Evolutionary conservation across 2,888 invertebrate species (phyloP).

Genomic region (Acronicta aceris): DNA sequence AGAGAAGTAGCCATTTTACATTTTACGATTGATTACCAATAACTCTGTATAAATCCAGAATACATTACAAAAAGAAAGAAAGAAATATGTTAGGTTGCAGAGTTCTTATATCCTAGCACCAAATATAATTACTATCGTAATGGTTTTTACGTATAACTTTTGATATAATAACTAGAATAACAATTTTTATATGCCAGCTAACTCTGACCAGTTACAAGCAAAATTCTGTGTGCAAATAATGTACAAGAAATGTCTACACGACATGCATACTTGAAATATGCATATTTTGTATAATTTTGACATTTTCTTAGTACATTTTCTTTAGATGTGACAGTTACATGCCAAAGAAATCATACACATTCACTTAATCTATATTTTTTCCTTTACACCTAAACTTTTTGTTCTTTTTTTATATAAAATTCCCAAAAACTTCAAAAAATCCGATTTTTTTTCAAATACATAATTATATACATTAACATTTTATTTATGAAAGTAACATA

Average conservation of each 20-base stretch:
- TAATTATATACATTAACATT: neutral
- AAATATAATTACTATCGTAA: too few relatives aligned
- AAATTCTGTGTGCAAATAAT: constrained; percentile 24
- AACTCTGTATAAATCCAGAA: too few relatives aligned
- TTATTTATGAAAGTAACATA: neutral
- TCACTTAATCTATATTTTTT: constrained; percentile 36
- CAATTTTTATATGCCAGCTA: too few relatives aligned
- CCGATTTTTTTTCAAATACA: neutral
- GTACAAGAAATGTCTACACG: constrained; percentile 20
- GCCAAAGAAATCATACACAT: constrained; percentile 35
- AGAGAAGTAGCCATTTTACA: too few relatives aligned
- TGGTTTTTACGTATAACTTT: too few relatives aligned
- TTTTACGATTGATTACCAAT: too few relatives aligned
- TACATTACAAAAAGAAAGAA: too few relatives aligned
- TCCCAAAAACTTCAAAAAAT: constrained; percentile 1
- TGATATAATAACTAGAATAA: too few relatives aligned
- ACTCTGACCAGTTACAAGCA: constrained; percentile 28
- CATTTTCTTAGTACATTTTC: constrained; percentile 26
- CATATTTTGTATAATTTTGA: neutral
- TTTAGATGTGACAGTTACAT: neutral
- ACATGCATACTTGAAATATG: too few relatives aligned
- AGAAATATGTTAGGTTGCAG: too few relatives aligned
- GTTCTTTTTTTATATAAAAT: neutral
- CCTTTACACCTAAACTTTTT: constrained; percentile 30
- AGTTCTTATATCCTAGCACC: too few relatives aligned